Evolutionary conservation across 2,113 vertebrate species (phyloP).

Genomic region (Porphyrio hochstetteri): DNA sequence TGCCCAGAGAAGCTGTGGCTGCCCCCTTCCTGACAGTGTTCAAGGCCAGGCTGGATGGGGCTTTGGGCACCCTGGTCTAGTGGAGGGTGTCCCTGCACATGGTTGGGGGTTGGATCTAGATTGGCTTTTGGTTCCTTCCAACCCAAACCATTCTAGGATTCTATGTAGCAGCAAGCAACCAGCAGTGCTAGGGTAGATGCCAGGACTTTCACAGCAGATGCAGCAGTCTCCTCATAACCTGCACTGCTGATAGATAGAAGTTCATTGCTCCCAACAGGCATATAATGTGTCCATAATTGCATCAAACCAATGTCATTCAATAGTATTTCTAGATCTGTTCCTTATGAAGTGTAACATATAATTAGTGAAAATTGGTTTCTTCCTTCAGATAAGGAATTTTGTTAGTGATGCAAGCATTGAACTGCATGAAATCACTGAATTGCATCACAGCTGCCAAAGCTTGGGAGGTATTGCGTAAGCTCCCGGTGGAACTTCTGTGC

Average conservation of each 20-base stretch:
- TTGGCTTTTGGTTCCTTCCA: too few relatives aligned
- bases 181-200: not conserved
- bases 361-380: not conserved
- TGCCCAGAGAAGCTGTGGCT: too few relatives aligned
- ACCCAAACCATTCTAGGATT: too few relatives aligned
- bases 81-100: too few relatives aligned
- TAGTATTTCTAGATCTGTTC: not conserved
- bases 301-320: not conserved
- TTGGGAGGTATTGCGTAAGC: not conserved
- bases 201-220: not conserved
- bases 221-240: not conserved
- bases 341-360: fast-evolving
- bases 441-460: not conserved
- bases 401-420: not conserved
- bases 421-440: not conserved
- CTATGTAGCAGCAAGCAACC: not conserved
- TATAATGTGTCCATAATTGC: not conserved
- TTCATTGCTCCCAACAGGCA: not conserved
- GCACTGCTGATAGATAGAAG: not conserved
- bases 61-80: too few relatives aligned
- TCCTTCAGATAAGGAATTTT: not conserved
- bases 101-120: too few relatives aligned
- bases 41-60: too few relatives aligned
- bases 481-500: not conserved
- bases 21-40: too few relatives aligned